phyloP scores from a whole-genome alignment of 37 sponge, comb jelly and placozoan genomes.

The Aplysina aerophoba region DNA sequence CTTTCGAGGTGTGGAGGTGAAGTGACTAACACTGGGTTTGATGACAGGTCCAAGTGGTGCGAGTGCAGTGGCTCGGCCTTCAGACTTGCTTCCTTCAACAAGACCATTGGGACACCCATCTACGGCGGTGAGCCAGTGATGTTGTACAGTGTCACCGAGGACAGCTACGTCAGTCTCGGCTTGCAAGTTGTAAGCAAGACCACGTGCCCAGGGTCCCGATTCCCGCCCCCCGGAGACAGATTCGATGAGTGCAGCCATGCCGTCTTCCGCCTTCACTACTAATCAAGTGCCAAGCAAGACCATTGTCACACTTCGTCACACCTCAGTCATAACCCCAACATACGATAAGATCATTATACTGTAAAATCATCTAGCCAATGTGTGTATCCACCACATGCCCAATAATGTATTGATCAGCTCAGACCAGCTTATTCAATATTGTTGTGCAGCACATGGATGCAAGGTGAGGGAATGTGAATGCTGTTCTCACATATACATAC shows the following conservation, averaged over 20 bases:
- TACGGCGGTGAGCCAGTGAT: constrained; percentile 7
- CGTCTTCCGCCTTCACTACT: constrained; percentile 6
- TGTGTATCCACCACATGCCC: too few species aligned
- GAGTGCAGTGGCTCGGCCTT: constrained; percentile 12
- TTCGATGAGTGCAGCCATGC: background rate
- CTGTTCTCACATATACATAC: too few species aligned
- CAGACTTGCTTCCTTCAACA: background rate
- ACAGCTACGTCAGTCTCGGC: constrained; percentile 4
- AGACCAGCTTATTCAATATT: too few species aligned
- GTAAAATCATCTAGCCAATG: too few species aligned
- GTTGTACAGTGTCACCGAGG: background rate
- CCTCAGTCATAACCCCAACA: too few species aligned
- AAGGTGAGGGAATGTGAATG: too few species aligned
- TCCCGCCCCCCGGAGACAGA: background rate
- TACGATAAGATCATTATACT: too few species aligned
- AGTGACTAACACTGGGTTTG: background rate
- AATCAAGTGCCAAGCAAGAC: background rate
- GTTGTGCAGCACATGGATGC: too few species aligned
- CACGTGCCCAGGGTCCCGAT: background rate
- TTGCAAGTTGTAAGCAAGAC: background rate
- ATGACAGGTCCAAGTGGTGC: constrained; percentile 13
- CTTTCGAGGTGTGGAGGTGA: constrained; percentile 4
- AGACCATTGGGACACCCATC: constrained; percentile 18
- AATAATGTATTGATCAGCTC: too few species aligned
- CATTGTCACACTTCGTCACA: too few species aligned